A percentile compares a stretch with the other conserved stretches of the same genome.
These are phyloP conservation scores for Adineta ricciae DNA, from an alignment of 2,888 invertebrate genomes.

Conservation along the genomic window DNA sequence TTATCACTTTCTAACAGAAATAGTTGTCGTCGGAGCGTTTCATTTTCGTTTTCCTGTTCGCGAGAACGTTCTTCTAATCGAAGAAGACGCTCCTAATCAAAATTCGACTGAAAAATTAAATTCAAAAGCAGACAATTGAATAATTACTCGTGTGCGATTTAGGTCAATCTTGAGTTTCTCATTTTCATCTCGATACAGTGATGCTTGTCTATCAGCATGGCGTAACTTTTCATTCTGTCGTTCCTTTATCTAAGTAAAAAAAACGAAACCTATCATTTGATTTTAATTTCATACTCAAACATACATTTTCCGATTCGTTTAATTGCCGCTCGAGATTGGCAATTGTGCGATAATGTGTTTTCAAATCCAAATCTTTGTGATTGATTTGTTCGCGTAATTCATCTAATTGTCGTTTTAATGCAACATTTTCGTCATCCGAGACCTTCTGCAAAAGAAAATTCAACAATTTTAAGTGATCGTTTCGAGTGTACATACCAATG, in stretches of 20 bases:
- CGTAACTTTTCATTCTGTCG: constrained; percentile 10
- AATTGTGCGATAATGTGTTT: background rate
- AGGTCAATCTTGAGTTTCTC: background rate
- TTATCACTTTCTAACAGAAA: background rate
- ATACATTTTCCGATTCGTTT: background rate
- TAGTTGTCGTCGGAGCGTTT: background rate
- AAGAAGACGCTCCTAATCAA: background rate
- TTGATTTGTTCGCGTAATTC: constrained; percentile 1
- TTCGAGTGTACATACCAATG: background rate
- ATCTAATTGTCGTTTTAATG: background rate
- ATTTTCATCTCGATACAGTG: constrained; percentile 5
- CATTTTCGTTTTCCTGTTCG: constrained; percentile 5
- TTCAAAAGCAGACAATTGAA: background rate
- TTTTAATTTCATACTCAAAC: too few relatives aligned
- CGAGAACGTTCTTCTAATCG: background rate
- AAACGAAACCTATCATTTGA: background rate
- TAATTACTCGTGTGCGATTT: background rate
- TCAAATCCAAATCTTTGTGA: background rate
- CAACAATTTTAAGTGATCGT: background rate
- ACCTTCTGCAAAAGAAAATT: background rate
- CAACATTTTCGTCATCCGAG: background rate
- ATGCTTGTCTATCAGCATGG: background rate
- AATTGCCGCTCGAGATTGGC: background rate
- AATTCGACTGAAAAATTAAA: background rate
- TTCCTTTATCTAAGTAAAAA: background rate